Conservation (phyloP, 2,113 vertebrate species). For the Camelus dromedarius region DNA sequence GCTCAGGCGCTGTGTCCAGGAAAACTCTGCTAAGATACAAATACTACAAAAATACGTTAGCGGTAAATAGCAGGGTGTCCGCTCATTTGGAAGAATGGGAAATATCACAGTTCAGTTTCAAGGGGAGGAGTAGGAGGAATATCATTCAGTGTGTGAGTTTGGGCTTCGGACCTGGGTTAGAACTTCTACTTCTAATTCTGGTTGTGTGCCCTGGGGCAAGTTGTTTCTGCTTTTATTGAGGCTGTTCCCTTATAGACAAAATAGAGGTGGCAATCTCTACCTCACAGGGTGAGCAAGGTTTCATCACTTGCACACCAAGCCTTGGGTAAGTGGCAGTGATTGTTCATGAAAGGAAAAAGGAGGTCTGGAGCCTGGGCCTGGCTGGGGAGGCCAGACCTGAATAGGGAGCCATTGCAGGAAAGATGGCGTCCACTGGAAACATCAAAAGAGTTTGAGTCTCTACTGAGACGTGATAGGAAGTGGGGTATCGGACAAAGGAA, state of each 20-base stretch:
- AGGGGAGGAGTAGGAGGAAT: neutral
- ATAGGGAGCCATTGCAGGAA: neutral
- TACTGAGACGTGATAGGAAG: neutral
- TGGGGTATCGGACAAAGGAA: neutral
- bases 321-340: neutral
- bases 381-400: neutral
- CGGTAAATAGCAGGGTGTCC: neutral
- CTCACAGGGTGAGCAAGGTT: constrained; percentile 1
- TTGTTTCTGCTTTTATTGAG: neutral
- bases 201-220: neutral
- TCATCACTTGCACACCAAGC: neutral
- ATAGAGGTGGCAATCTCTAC: neutral
- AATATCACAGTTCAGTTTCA: neutral
- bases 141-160: neutral
- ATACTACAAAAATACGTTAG: neutral
- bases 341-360: neutral
- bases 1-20: neutral
- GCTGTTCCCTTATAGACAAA: neutral
- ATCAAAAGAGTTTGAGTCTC: rapidly evolving
- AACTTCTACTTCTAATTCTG: neutral
- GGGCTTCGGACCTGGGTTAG: neutral
- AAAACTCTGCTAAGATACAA: constrained; percentile 27
- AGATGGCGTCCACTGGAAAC: neutral
- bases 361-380: neutral
- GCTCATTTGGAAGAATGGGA: neutral